Conservation (phyloP, 2,888 invertebrate species). For the Dorcus parallelipipedus region DNA sequence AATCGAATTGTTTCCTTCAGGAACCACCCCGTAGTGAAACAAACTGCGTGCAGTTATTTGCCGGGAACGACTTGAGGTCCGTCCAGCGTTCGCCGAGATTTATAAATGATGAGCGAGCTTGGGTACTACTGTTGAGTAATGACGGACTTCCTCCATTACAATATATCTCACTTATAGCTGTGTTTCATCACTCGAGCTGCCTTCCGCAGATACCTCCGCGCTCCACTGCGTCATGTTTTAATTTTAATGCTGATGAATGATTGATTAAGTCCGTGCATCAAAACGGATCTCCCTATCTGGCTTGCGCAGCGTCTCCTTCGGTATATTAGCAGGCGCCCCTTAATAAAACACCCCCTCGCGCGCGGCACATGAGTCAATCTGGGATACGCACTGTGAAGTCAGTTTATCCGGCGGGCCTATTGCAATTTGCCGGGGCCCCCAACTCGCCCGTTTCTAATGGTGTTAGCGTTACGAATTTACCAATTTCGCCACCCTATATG, state of each 20-base stretch:
- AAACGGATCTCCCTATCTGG: constrained; percentile 26
- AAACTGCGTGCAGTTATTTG: constrained; percentile 5
- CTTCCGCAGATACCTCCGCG: constrained; percentile 34
- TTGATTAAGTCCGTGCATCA: constrained; percentile 34
- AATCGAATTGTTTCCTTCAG: not conserved
- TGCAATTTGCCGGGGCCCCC: constrained; percentile 41
- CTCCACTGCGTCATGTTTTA: constrained; percentile 31
- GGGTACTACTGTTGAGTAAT: constrained; percentile 40
- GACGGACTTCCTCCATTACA: constrained; percentile 45
- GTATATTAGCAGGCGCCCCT: constrained; percentile 6
- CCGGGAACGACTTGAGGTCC: too few relatives aligned
- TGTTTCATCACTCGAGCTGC: constrained; percentile 43
- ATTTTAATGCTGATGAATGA: constrained; percentile 41
- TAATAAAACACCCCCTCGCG: constrained; percentile 2
- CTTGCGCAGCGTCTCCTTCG: constrained; percentile 18
- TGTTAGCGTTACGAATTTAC: constrained; percentile 53
- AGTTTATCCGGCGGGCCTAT: constrained; percentile 46
- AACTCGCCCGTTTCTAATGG: constrained; percentile 39
- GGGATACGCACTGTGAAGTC: constrained; percentile 50
- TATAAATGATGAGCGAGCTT: constrained; percentile 31
- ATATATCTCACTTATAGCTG: constrained; percentile 46
- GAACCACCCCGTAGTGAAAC: constrained; percentile 4
- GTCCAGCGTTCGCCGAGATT: constrained; percentile 13
- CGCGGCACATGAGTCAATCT: constrained; percentile 46
- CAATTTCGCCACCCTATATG: constrained; percentile 50